Evolutionary conservation across 1,140 invertebrate species (phyloP), one percentile per base, ranked within the genome.

Genomic region (Choristoneura fumiferana): DNA sequence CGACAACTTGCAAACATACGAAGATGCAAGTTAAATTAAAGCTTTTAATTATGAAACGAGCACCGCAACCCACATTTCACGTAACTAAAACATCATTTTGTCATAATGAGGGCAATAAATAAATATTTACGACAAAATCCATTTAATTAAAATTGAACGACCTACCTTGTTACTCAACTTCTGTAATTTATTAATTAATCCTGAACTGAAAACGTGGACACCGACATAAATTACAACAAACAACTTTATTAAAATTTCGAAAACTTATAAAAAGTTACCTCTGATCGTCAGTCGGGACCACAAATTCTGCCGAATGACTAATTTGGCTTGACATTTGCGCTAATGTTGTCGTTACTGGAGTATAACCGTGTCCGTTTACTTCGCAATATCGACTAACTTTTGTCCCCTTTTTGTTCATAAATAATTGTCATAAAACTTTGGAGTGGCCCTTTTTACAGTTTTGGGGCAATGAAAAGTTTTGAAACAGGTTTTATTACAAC

Each of bases 201-300:
- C 43, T 29, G 43, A 69, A 53, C 55, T 56, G 29, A 40, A 63
- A 61, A 62, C 59, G 55, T 67, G 65, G 60, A 69, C 64, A 69
- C 58, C 61, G 60, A 61, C 67, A 69, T 69, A 59, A 73, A 74
- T 73, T 75, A 71, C 45, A 61, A 45, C 60, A 55, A 49, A 29
- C 53, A 59, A 73, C 60, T 73, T 84, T 80, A 81, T 81, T 81
- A 78, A 81, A 78, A 71, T 77, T 77, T 56, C 64, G 22, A 35
- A 53, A 65, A 79, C 71, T 62, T 80, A 71, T 65, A 62, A 57
- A 55, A 71, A 73, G 66, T 76, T 76, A 65, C 71, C 68, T 73
- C 71, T 71, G 71, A 81, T 81, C 70, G 73, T 65, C 40, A 43
- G 62, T 40, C 29, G 56, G 56, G 52, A 53, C 71, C 71, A 69